Conservation (phyloP, 2,888 invertebrate species). For the Elysia crispata region DNA sequence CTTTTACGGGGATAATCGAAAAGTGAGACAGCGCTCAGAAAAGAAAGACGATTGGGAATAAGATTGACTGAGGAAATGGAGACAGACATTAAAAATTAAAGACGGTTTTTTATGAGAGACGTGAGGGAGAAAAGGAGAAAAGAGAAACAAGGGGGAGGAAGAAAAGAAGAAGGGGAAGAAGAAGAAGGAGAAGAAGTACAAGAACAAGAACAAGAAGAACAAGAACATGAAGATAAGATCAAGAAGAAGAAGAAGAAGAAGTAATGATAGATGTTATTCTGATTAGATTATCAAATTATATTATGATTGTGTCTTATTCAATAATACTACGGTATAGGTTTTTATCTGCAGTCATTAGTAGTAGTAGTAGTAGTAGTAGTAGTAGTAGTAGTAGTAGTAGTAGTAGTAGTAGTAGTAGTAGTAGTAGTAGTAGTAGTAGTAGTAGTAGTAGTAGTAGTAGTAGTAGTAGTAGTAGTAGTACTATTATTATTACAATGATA, state of each 20-base stretch:
- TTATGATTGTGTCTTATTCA: too few relatives aligned
- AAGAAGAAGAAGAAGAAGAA: slow-evolving; percentile 6
- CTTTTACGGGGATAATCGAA: not conserved
- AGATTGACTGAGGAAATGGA: slow-evolving; percentile 2
- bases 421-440: not conserved
- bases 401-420: too few relatives aligned
- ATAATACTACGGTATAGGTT: too few relatives aligned
- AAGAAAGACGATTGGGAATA: not conserved
- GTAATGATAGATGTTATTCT: not conserved
- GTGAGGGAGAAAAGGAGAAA: not conserved
- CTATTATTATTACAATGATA: too few relatives aligned
- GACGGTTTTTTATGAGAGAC: not conserved
- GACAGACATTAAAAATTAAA: not conserved
- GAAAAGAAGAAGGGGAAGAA: not conserved
- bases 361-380: too few relatives aligned
- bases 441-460: not conserved
- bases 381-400: too few relatives aligned
- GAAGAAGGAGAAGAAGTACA: not conserved
- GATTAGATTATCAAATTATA: not conserved
- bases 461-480: not conserved
- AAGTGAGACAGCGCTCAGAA: not conserved
- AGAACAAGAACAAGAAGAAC: slow-evolving; percentile 13
- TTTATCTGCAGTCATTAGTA: too few relatives aligned
- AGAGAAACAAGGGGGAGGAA: not conserved
- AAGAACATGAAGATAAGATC: slow-evolving; percentile 9